Conservation (phyloP, 1,140 invertebrate species). For the Scaptodrosophila lebanonensis region DNA sequence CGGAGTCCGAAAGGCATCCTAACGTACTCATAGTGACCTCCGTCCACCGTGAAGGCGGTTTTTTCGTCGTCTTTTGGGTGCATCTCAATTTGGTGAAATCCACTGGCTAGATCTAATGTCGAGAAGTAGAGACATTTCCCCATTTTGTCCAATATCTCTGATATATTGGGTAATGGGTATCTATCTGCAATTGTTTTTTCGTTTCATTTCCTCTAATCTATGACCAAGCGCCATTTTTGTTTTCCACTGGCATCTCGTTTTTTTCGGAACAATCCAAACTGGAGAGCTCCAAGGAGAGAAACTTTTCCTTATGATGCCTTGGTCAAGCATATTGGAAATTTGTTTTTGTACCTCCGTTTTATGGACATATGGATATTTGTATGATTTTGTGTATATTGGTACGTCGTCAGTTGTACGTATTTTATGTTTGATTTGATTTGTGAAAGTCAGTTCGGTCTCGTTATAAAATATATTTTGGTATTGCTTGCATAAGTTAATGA, state of each 20-base stretch:
- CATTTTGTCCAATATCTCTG: constrained; percentile 27
- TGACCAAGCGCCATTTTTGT: constrained; percentile 60
- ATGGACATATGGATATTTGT: constrained; percentile 59
- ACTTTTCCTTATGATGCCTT: constrained; percentile 42
- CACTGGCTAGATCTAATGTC: constrained; percentile 51
- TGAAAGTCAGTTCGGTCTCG: no score
- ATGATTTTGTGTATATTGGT: no score
- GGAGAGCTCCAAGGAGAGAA: constrained; percentile 38
- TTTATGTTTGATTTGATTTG: no score
- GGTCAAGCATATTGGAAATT: constrained; percentile 56
- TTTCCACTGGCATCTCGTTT: constrained; percentile 33
- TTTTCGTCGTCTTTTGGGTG: constrained; percentile 23
- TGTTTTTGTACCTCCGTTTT: constrained; percentile 48
- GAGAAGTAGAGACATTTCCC: constrained; percentile 28
- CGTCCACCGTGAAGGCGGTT: constrained; percentile 29
- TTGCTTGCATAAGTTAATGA: no score
- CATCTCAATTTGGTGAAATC: constrained; percentile 74
- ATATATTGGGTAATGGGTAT: constrained; percentile 39
- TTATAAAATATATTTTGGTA: no score
- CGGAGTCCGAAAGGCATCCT: constrained; percentile 76
- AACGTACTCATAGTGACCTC: constrained; percentile 31
- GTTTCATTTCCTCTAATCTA: constrained; percentile 69
- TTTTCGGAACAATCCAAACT: constrained; percentile 51
- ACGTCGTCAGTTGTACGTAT: no score
- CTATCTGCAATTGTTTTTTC: constrained; percentile 31